These are phyloP conservation scores for Caenorhabditis japonica DNA, from an alignment of 2,888 invertebrate genomes.

Conservation along the genomic window DNA sequence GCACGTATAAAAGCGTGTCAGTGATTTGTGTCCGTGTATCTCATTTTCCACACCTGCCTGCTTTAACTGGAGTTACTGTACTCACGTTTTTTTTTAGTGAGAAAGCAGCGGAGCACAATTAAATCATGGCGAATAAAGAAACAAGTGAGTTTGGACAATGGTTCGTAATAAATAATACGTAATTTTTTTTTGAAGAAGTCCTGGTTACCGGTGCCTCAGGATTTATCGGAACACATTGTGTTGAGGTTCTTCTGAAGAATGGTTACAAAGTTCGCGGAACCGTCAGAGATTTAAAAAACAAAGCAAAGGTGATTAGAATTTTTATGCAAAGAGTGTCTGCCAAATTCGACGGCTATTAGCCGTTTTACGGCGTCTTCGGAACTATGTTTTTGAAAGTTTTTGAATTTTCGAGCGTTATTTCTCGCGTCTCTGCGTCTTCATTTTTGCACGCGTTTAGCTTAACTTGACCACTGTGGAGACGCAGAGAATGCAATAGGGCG, in stretches of 20 bases:
- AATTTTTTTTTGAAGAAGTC: constrained; percentile 73
- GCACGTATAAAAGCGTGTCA: constrained; percentile 35
- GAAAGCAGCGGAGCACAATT: neutral
- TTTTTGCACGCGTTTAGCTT: too few relatives aligned
- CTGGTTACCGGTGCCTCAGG: constrained; percentile 81
- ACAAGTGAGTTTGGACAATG: constrained; percentile 18
- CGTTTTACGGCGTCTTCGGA: too few relatives aligned
- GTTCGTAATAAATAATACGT: neutral
- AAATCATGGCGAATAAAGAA: constrained; percentile 41
- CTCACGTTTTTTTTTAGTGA: constrained; percentile 6
- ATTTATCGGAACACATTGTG: constrained; percentile 80
- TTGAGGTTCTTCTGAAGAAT: constrained; percentile 79
- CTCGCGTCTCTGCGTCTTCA: too few relatives aligned
- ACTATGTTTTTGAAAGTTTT: too few relatives aligned
- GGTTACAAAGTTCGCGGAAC: constrained; percentile 80
- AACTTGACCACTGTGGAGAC: too few relatives aligned
- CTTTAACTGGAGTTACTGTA: neutral
- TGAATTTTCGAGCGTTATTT: too few relatives aligned
- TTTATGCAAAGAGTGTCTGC: too few relatives aligned
- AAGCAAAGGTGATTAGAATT: constrained; percentile 63
- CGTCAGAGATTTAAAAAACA: constrained; percentile 70
- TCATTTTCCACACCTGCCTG: neutral
- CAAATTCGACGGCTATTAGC: too few relatives aligned
- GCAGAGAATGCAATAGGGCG: too few relatives aligned
- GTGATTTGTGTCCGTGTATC: constrained; percentile 24